phyloP scores from a whole-genome alignment of 2,797 vertebrate genomes.

The Phrynocephalus forsythii region DNA sequence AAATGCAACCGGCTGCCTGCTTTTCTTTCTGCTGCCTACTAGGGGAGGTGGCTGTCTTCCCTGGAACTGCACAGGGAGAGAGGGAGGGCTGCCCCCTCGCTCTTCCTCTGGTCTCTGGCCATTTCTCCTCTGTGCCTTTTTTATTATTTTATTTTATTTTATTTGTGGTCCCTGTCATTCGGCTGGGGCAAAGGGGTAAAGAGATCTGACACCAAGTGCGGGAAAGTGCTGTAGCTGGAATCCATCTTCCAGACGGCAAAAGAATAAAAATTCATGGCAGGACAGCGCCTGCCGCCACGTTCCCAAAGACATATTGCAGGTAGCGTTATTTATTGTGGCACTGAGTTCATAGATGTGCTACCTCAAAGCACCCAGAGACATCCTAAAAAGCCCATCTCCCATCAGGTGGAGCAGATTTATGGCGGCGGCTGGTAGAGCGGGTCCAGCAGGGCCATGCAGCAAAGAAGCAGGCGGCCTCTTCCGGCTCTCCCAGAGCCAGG shows the following conservation, averaged over 20 bases:
- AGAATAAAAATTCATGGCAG: slow-evolving; percentile 88
- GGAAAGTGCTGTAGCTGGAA: slow-evolving; percentile 84
- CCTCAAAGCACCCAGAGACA: slow-evolving; percentile 85
- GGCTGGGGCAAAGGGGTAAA: slow-evolving; percentile 83
- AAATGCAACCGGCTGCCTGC: too few relatives aligned
- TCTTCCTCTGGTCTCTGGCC: slow-evolving; percentile 66
- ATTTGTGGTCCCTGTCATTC: slow-evolving; percentile 84
- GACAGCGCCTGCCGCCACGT: slow-evolving; percentile 80
- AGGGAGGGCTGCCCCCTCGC: slow-evolving; percentile 25
- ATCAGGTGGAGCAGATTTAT: slow-evolving; percentile 86
- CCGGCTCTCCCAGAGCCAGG: slow-evolving; percentile 62
- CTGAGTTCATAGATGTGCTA: slow-evolving; percentile 84
- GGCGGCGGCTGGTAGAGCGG: slow-evolving; percentile 69
- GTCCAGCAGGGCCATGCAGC: slow-evolving; percentile 71
- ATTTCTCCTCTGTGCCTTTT: slow-evolving; percentile 75
- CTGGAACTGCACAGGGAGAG: too few relatives aligned
- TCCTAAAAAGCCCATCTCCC: slow-evolving; percentile 88
- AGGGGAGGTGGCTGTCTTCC: too few relatives aligned
- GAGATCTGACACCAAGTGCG: slow-evolving; percentile 83
- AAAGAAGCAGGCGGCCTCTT: slow-evolving; percentile 64
- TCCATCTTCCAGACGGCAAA: slow-evolving; percentile 83
- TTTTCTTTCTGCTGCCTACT: too few relatives aligned
- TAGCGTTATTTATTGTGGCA: slow-evolving; percentile 86
- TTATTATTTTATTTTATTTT: slow-evolving; percentile 83
- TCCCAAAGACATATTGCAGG: slow-evolving; percentile 87